Conservation (phyloP, 1,140 invertebrate genomes). For the Hypsibius dujardini region DNA sequence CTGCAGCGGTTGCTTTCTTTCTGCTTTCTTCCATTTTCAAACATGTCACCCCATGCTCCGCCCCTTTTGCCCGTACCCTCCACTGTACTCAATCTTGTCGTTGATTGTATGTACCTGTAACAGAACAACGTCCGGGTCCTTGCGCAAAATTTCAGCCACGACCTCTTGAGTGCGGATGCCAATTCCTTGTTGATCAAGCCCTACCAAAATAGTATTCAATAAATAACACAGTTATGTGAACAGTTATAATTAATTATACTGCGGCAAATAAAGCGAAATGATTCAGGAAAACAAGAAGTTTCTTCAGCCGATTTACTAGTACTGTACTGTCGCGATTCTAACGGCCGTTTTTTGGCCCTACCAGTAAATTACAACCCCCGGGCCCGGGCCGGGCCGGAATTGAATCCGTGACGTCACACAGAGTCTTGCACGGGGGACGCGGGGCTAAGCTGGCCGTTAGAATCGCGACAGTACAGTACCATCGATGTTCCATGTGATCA, state of each 20-base stretch:
- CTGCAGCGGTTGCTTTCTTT: neutral
- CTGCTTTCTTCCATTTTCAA: neutral
- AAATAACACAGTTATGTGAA: no score
- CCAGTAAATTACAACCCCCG: no score
- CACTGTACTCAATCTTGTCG: neutral
- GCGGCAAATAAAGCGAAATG: neutral
- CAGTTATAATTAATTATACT: no score
- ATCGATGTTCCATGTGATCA: no score
- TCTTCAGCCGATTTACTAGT: neutral
- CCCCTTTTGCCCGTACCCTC: no score
- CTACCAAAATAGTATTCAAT: neutral
- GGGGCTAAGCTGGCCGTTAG: no score
- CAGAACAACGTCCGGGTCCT: neutral
- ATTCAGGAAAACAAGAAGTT: neutral
- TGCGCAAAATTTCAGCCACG: neutral
- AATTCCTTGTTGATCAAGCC: neutral
- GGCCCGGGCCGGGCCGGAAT: no score
- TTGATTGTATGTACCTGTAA: slow-evolving; percentile 1
- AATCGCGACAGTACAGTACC: no score
- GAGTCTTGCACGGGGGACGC: no score
- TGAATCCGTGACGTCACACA: no score
- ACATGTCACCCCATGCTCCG: no score
- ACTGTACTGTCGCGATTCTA: neutral
- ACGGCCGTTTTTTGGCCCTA: no score
- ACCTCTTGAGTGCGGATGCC: neutral